Evolutionary conservation across 1,140 invertebrate genomes (phyloP), one percentile per base, ranked within the genome.

Genomic region (Hylyphantes graminicola): DNA sequence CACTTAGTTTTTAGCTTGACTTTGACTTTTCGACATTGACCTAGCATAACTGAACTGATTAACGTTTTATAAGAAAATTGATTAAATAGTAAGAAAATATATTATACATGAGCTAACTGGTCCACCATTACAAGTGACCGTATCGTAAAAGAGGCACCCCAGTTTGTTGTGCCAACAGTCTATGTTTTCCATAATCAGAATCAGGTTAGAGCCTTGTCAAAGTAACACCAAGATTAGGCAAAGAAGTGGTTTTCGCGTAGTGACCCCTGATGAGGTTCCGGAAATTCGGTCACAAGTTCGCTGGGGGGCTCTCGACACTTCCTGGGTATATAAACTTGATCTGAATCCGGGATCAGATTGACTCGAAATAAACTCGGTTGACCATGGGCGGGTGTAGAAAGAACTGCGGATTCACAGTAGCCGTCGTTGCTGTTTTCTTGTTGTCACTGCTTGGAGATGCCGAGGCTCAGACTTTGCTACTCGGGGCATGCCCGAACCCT

Each of bases 251-350:
- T 59, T 51, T 59, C 12, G n/a, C 54, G n/a, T 15, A 51, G 54
- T 55, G 50, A 35, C 12, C 57, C 35, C 21, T 13, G 50, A 73
- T 50, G 21, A 19, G 50, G 15, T 48, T 50, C 19, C 35, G 12
- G 48, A 73, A 72, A 73, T 21, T 81, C 79, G 79, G 79, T 81
- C 79, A 81, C 55, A 57, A 81, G 53, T 55, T 35, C 61, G 21
- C 54, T 53, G 51, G 17, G 8, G 51, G 17, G 72, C 64, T 15
- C 12, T 57, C 51, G 17, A 53, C 50, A 81, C 79, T 81, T 81
- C 79, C 79, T 68, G 79, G 79, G 79, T 81, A 81, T 81, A 81
- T 73, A 81, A 81, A 63, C 79, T 13, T 73, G 79, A 70, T 51
- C 12, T 48, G 48, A 11, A 73, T 63, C 79, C 67, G 68, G 79